Conservation (phyloP, 2,113 vertebrate genomes). For the Carassius auratus region DNA sequence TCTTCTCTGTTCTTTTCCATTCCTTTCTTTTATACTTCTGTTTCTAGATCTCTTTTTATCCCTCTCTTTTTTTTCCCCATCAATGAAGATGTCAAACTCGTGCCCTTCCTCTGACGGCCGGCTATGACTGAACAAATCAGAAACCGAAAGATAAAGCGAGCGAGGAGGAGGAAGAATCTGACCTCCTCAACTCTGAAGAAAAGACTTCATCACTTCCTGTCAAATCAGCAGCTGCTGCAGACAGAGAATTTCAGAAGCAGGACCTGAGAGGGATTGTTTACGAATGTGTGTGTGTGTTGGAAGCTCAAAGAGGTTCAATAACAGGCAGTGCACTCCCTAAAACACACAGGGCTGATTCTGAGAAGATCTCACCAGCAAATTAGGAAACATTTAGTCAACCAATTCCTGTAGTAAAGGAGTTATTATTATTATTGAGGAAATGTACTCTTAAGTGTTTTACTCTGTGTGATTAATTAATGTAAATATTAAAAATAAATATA, state of each 20-base stretch:
- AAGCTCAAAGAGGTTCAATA: conserved; percentile 1
- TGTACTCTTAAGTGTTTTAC: not conserved
- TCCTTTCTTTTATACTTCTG: conserved; percentile 51
- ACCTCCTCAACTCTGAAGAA: conserved; percentile 46
- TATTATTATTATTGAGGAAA: not conserved
- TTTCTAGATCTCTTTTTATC: conserved; percentile 38
- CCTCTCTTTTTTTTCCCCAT: conserved; percentile 42
- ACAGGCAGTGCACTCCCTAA: conserved; percentile 17
- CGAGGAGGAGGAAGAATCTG: conserved; percentile 40
- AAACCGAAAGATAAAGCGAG: conserved; percentile 38
- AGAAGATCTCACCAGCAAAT: not conserved
- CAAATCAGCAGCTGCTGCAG: conserved; percentile 50
- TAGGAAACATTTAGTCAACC: not conserved
- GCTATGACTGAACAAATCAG: conserved; percentile 48
- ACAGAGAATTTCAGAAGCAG: conserved; percentile 28
- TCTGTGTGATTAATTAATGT: not conserved
- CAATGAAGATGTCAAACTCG: conserved; percentile 60
- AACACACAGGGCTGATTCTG: not conserved
- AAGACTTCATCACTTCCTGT: conserved; percentile 54
- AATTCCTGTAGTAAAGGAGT: not conserved
- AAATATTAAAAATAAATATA: not conserved
- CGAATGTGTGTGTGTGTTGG: conserved; percentile 19
- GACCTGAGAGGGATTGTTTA: conserved; percentile 26
- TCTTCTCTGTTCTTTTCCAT: conserved; percentile 36
- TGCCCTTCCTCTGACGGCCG: conserved; percentile 53